Percentiles rank a stretch among this genome's conserved stretches.
Conservation (phyloP, 2,888 invertebrate genomes). For the Nycteola revayana region DNA sequence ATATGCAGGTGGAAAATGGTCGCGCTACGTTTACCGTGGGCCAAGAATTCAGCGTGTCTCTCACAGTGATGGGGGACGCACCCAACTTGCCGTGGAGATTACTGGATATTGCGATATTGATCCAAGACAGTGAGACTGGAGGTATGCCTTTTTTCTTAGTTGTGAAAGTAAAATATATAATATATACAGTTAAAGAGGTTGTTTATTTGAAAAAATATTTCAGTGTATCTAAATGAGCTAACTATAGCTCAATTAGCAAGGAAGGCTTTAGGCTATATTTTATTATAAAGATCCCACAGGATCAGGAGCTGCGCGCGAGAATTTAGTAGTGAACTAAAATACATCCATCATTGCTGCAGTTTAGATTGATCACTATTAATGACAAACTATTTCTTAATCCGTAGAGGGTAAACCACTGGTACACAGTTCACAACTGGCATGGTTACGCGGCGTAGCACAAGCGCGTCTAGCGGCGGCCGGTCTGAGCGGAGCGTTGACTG, state of each 20-base stretch:
- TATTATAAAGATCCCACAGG: too few relatives aligned
- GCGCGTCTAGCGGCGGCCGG: slow-evolving; percentile 90
- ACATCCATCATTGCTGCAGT: too few relatives aligned
- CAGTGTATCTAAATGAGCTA: too few relatives aligned
- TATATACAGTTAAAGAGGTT: too few relatives aligned
- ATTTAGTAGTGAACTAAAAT: too few relatives aligned
- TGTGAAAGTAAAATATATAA: too few relatives aligned
- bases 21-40: slow-evolving; percentile 96
- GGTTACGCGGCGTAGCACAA: slow-evolving; percentile 97
- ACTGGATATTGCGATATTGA: slow-evolving; percentile 96
- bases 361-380: too few relatives aligned
- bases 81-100: slow-evolving; percentile 96
- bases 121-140: slow-evolving; percentile 98
- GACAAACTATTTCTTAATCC: too few relatives aligned
- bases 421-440: slow-evolving; percentile 95
- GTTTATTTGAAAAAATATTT: too few relatives aligned
- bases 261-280: too few relatives aligned
- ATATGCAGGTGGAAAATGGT: slow-evolving; percentile 94
- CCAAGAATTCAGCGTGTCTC: slow-evolving; percentile 96
- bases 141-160: slow-evolving; percentile 81
- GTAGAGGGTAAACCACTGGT: slow-evolving; percentile 96
- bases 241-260: too few relatives aligned
- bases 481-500: slow-evolving; percentile 85
- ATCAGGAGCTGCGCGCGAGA: too few relatives aligned
- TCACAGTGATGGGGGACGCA: slow-evolving; percentile 98